These are phyloP conservation scores for Indicator maculatus DNA, from an alignment of 2,113 vertebrate genomes.

Conservation along the genomic window DNA sequence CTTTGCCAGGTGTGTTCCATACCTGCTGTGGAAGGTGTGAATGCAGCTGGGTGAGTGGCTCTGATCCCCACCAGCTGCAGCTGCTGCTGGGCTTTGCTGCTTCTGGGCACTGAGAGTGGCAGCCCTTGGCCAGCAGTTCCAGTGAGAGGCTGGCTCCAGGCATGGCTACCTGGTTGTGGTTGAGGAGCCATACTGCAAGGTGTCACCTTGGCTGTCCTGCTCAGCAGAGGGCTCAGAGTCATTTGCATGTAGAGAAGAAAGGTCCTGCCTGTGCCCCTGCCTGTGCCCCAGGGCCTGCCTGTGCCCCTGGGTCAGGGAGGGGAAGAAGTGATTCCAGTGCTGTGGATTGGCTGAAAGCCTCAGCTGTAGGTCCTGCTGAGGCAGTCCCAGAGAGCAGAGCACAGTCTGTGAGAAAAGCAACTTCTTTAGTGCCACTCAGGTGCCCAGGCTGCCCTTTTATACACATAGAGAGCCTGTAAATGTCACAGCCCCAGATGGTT, in stretches of 20 bases:
- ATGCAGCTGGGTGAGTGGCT: background rate
- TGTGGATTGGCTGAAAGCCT: background rate
- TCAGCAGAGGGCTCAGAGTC: background rate
- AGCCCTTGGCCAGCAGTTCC: background rate
- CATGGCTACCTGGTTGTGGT: background rate
- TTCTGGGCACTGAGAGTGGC: background rate
- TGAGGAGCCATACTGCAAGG: background rate
- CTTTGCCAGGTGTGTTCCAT: background rate
- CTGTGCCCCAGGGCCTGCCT: background rate
- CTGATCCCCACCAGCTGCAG: background rate
- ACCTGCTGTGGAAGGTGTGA: background rate
- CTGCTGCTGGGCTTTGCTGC: background rate
- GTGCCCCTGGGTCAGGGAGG: background rate
- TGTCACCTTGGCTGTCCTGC: background rate
- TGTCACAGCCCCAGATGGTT: background rate
- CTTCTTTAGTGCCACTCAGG: background rate
- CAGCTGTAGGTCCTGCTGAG: background rate
- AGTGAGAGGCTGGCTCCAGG: background rate
- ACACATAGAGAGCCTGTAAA: background rate
- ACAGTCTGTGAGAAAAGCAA: background rate
- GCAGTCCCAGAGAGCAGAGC: background rate
- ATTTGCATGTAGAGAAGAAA: background rate
- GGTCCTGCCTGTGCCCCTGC: background rate
- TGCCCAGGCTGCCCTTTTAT: background rate
- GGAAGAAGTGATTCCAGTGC: background rate